Conservation (phyloP, 2,113 vertebrate genomes). For the Vulpes vulpes region DNA sequence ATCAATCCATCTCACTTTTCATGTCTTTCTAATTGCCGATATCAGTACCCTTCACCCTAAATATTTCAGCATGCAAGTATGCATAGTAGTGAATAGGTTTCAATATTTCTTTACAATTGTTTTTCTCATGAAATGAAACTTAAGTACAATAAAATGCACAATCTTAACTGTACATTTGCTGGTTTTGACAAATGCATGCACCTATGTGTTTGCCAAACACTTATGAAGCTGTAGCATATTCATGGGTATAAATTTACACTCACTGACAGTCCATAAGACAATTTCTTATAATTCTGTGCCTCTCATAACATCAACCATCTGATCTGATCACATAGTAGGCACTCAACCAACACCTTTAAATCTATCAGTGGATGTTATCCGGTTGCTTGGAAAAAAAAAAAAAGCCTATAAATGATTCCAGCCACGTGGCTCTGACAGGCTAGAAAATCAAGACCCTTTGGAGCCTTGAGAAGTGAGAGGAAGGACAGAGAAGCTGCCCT, state of each 20-base stretch:
- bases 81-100: not conserved
- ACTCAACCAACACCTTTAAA: not conserved
- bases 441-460: not conserved
- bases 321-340: not conserved
- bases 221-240: not conserved
- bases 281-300: not conserved
- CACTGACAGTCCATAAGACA: not conserved
- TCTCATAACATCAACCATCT: not conserved
- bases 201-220: not conserved
- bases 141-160: not conserved
- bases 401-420: not conserved
- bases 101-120: not conserved
- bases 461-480: not conserved
- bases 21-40: not conserved
- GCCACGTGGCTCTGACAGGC: not conserved
- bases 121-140: not conserved
- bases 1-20: not conserved
- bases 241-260: not conserved
- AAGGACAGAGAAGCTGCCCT: conserved; percentile 4
- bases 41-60: not conserved
- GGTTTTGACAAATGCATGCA: not conserved
- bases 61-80: not conserved
- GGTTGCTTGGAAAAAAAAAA: not conserved
- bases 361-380: not conserved
- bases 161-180: not conserved